phyloP scores from a whole-genome alignment of 2,113 vertebrate genomes.

The Sus scrofa region T2T-Sscrofa CM000824.6:196556001-196556500 shows the following conservation, averaged over 20 bases:
- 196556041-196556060: too few relatives aligned
- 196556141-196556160: too few relatives aligned
- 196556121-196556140: too few relatives aligned
- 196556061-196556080: too few relatives aligned
- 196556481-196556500: neutral
- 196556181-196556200: neutral
- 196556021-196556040: too few relatives aligned
- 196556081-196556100: too few relatives aligned
- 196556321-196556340: neutral
- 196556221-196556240: neutral
- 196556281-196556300: neutral
- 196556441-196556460: neutral
- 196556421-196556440: neutral
- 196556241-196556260: neutral
- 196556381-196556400: neutral
- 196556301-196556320: neutral
- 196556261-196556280: neutral
- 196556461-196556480: neutral
- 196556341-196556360: neutral
- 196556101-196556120: too few relatives aligned
- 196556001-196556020: too few relatives aligned
- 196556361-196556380: neutral
- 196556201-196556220: neutral
- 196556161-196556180: too few relatives aligned
- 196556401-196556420: neutral